phyloP scores from a whole-genome alignment of 2,113 vertebrate genomes.

The Ramphastos sulfuratus region DNA sequence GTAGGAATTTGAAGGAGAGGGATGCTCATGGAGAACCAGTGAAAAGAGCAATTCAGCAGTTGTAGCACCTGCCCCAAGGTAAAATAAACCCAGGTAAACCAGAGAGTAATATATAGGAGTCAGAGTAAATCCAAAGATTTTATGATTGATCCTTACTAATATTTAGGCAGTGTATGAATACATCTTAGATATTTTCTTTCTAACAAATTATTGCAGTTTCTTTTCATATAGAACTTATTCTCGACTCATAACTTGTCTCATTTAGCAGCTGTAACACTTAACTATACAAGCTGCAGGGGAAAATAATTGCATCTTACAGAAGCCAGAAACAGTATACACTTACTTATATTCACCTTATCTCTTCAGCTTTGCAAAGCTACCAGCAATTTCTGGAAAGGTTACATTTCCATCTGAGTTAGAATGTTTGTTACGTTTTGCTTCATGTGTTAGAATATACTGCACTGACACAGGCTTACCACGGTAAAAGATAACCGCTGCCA shows the following conservation, averaged over 20 bases:
- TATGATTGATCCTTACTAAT: background rate
- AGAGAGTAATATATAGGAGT: constrained; percentile 3
- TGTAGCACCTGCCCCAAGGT: background rate
- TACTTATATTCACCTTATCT: background rate
- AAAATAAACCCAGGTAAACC: background rate
- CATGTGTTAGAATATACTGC: background rate
- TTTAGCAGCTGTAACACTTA: constrained; percentile 49
- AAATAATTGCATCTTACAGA: constrained; percentile 31
- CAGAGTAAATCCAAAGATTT: background rate
- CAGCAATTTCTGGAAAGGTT: background rate
- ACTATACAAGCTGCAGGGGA: constrained; percentile 1
- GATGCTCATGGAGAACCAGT: background rate
- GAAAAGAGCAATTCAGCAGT: background rate
- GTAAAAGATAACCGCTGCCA: background rate
- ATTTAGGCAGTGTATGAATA: background rate
- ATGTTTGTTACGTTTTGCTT: background rate
- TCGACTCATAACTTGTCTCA: background rate
- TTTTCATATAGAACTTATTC: constrained; percentile 19
- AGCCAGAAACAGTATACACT: background rate
- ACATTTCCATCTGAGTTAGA: background rate
- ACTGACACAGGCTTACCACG: background rate
- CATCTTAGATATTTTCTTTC: background rate
- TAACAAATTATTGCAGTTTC: constrained; percentile 29
- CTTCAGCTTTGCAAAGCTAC: constrained; percentile 43
- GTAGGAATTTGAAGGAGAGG: constrained; percentile 9